Evolutionary conservation across 1,140 invertebrate species (phyloP).

Genomic region (Tenebrio molitor): DNA sequence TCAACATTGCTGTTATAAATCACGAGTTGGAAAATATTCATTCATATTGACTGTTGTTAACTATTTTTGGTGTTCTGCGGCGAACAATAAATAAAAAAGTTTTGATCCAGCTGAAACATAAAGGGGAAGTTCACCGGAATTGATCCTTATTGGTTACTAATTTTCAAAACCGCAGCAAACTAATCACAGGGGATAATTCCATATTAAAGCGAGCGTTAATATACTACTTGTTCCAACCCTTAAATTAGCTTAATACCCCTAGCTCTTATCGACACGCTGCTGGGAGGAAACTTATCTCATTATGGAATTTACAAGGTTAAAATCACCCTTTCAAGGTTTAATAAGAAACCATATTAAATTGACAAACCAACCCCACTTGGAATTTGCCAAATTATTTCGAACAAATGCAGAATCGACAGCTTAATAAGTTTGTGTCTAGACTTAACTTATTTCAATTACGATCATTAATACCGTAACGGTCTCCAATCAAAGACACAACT

Average conservation of each 20-base stretch:
- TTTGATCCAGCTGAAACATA: too few relatives aligned
- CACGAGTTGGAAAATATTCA: too few relatives aligned
- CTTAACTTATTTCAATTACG: constrained; percentile 3
- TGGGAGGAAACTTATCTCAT: constrained; percentile 20
- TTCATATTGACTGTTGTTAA: too few relatives aligned
- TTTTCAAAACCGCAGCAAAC: background rate
- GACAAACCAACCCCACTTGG: background rate
- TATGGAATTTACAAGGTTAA: constrained; percentile 25
- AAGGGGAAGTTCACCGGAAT: too few relatives aligned
- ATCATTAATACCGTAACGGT: background rate
- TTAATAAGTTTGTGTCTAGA: constrained; percentile 27
- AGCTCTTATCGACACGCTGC: constrained; percentile 16
- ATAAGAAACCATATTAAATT: constrained; percentile 1
- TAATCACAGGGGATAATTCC: background rate
- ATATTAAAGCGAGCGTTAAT: background rate
- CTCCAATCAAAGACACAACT: background rate
- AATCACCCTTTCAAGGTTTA: constrained; percentile 7
- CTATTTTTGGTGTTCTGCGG: too few relatives aligned
- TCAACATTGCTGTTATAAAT: too few relatives aligned
- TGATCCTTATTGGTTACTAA: too few relatives aligned
- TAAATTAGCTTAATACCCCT: constrained; percentile 4
- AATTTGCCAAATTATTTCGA: constrained; percentile 1
- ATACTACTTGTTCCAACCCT: background rate
- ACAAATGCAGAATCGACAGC: constrained; percentile 8
- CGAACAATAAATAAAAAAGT: too few relatives aligned